Evolutionary conservation across 2,113 vertebrate species (phyloP).

Genomic region (Caranx melampygus): DNA sequence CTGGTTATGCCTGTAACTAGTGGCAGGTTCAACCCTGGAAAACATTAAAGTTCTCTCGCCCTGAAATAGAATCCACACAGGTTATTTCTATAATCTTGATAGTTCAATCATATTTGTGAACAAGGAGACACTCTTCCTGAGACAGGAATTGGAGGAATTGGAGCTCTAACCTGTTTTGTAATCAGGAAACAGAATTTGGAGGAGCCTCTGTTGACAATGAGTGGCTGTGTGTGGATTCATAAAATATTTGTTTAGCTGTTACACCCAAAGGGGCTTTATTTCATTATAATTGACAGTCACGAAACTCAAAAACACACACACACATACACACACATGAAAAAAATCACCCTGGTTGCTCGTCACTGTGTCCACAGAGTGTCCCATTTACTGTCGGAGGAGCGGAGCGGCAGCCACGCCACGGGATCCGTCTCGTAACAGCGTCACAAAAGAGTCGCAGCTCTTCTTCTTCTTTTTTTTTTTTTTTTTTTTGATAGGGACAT

Average conservation of each 20-base stretch:
- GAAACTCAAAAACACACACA: constrained; percentile 8
- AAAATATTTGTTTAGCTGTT: constrained; percentile 58
- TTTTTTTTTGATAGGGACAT: constrained; percentile 37
- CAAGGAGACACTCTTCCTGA: constrained; percentile 52
- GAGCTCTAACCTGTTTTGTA: constrained; percentile 69
- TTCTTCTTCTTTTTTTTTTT: constrained; percentile 26
- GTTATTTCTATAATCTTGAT: constrained; percentile 71
- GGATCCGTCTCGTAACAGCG: constrained; percentile 27
- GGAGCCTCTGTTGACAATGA: constrained; percentile 59
- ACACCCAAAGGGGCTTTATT: constrained; percentile 36
- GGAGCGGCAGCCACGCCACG: background rate
- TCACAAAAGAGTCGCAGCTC: constrained; percentile 27
- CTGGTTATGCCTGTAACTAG: constrained; percentile 71
- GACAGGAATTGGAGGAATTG: constrained; percentile 49
- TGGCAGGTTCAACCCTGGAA: constrained; percentile 72
- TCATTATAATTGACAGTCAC: constrained; percentile 49
- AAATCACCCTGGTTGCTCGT: constrained; percentile 22
- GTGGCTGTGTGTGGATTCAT: constrained; percentile 42
- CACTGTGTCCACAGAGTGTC: constrained; percentile 47
- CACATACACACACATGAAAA: constrained; percentile 11
- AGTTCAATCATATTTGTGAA: constrained; percentile 74
- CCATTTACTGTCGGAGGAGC: constrained; percentile 37
- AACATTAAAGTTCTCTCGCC: constrained; percentile 72
- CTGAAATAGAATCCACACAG: constrained; percentile 66
- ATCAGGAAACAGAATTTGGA: constrained; percentile 65